Evolutionary conservation across 2,797 vertebrate genomes (phyloP), one percentile per base, ranked within the genome.

Genomic region (Catostomus latipinnis): DNA sequence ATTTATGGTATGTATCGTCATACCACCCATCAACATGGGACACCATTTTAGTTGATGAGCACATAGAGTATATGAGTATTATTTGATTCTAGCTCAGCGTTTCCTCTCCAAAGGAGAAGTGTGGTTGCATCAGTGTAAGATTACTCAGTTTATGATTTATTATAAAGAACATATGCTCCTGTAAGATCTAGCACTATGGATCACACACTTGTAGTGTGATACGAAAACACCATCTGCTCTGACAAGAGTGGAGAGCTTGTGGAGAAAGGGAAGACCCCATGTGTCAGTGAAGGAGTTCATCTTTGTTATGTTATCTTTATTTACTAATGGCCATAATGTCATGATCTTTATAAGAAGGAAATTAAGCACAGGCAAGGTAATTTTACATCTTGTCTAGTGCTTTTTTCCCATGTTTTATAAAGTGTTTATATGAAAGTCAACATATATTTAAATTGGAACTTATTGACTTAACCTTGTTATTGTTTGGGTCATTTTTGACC

Each of bases 141-240:
- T 78, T 88, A 82, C 76, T 66, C 71, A 12, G 66, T 54, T 2
- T 72, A 80, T 86, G 91, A 89, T 92, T 90, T 88, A 87, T 87
- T 88, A 87, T 86, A 82, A 85, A 84, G 85, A 90, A 78, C 93
- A 93, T 94, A 93, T 94, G 93, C 86, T 91, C 82, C 82, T 73
- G 74, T 90, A 88, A 90, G 92, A 91, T 92, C 91, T 93, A 93
- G 91, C 85, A 76, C 90, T 88, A 83, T 72, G 60, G 89, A 91
- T 89, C 85, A 87, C 84, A 89, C 91, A 91, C 91, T 93, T 91
- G 89, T 91, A 83, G 89, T 88, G 86, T 50, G 80, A 92, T 92
- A 93, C 91, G 90, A 94, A 94, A 94, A 94, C 93, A 94, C 94
- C 93, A 95, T 94, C 92, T 95, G 94, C 84, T 87, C 88, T 85